Percentiles rank a stretch among this genome's conserved stretches.
Conservation (phyloP, 1,140 invertebrate genomes). For the Teleopsis dalmanni region DNA sequence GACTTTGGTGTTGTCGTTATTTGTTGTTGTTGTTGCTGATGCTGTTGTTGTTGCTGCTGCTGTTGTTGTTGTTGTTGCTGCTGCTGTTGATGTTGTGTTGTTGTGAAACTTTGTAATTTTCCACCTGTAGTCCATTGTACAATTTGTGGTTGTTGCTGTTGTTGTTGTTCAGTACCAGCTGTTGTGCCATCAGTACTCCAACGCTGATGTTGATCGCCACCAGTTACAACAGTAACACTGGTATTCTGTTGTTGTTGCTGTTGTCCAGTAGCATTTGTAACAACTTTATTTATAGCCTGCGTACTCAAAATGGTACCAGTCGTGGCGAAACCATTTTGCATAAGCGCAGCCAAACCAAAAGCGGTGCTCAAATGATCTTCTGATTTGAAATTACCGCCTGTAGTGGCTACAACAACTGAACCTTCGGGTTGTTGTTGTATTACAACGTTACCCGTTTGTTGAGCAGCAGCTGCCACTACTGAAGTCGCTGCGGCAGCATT, state of each 20-base stretch:
- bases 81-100: slow-evolving; percentile 15
- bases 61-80: slow-evolving; percentile 24
- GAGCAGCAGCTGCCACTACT: slow-evolving; percentile 5
- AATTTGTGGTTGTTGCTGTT: slow-evolving; percentile 27
- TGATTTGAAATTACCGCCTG: slow-evolving; percentile 48
- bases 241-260: slow-evolving; percentile 23
- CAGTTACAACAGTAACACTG: slow-evolving; percentile 31
- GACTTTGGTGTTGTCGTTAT: slow-evolving; percentile 15
- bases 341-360: slow-evolving; percentile 60
- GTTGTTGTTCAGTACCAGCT: slow-evolving; percentile 19
- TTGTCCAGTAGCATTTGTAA: slow-evolving; percentile 21
- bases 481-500: slow-evolving; percentile 13
- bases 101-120: slow-evolving; percentile 33
- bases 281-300: slow-evolving; percentile 41
- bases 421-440: slow-evolving; percentile 25
- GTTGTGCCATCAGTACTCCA: slow-evolving; percentile 26
- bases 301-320: slow-evolving; percentile 49
- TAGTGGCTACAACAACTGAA: slow-evolving; percentile 33
- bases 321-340: slow-evolving; percentile 63
- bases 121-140: slow-evolving; percentile 38
- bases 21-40: slow-evolving; percentile 21
- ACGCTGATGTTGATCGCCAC: slow-evolving; percentile 14
- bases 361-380: slow-evolving; percentile 60
- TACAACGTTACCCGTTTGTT: slow-evolving; percentile 12
- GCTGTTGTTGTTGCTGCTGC: slow-evolving; percentile 32